These are phyloP conservation scores for Boulengeromyrus knoepffleri DNA, from an alignment of 2,113 vertebrate species.

Conservation along the genomic window DNA sequence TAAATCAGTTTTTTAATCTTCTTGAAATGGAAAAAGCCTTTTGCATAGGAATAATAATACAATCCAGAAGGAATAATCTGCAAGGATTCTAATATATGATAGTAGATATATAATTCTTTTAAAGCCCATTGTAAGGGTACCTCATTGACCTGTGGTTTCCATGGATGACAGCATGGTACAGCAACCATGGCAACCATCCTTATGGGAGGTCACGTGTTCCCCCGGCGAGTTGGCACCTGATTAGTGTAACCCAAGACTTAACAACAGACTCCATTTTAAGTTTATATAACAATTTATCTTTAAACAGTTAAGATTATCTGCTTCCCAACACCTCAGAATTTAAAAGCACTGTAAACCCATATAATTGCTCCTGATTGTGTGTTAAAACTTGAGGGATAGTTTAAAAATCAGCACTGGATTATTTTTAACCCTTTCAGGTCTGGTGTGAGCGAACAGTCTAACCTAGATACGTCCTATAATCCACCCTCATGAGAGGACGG, in stretches of 20 bases:
- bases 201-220: neutral
- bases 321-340: neutral
- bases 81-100: neutral
- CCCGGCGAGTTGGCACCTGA: neutral
- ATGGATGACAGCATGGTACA: neutral
- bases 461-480: neutral
- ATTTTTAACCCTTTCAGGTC: neutral
- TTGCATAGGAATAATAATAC: neutral
- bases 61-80: neutral
- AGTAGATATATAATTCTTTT: neutral
- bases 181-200: constrained; percentile 20
- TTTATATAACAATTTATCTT: neutral
- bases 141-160: neutral
- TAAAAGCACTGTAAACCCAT: neutral
- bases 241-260: neutral
- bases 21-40: neutral
- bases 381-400: neutral
- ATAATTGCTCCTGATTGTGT: neutral
- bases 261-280: neutral
- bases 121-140: neutral
- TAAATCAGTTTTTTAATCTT: neutral
- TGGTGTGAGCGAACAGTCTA: neutral
- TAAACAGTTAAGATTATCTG: neutral
- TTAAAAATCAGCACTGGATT: neutral
- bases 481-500: neutral